Percentiles rank a stretch among this genome's conserved stretches.
Conservation (phyloP, 2,797 vertebrate genomes). For the Rhadinocentrus ornatus region DNA sequence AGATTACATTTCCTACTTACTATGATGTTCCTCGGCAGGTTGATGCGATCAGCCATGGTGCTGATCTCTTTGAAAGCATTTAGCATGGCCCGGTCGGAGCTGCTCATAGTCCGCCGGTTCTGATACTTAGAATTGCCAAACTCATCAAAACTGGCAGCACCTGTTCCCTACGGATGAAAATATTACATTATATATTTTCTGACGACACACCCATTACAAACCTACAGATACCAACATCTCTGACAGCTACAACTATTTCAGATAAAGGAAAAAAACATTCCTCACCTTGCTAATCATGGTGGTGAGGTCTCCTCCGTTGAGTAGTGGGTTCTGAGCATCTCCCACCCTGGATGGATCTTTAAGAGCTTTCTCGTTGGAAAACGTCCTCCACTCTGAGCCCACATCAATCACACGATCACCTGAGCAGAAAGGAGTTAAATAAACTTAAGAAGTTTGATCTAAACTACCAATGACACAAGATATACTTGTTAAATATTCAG, state of each 20-base stretch:
- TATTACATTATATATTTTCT: not conserved
- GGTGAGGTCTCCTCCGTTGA: slow-evolving; percentile 95
- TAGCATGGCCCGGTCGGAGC: slow-evolving; percentile 97
- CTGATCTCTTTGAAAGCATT: slow-evolving; percentile 99
- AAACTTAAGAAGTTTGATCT: not conserved
- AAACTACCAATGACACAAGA: not conserved
- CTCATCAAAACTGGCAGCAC: slow-evolving; percentile 97
- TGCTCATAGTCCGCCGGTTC: slow-evolving; percentile 98
- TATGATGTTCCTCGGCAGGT: slow-evolving; percentile 97
- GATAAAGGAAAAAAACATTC: no score
- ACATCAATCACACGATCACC: slow-evolving; percentile 98
- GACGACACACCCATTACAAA: no score
- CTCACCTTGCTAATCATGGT: slow-evolving; percentile 99
- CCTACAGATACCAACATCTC: no score
- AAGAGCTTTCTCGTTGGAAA: slow-evolving; percentile 98
- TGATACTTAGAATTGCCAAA: slow-evolving; percentile 99
- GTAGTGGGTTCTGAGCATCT: slow-evolving; percentile 95
- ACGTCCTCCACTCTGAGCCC: slow-evolving; percentile 98
- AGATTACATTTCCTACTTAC: slow-evolving; percentile 78
- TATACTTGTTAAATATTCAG: not conserved
- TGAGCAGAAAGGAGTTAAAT: slow-evolving; percentile 51
- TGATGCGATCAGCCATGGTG: slow-evolving; percentile 99
- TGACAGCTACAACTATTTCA: no score
- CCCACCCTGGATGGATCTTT: slow-evolving; percentile 99
- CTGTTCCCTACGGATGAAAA: slow-evolving; percentile 88